Base-by-base conservation (phyloP, 37 sponge, comb jelly and placozoan genomes). In the Ephydatia muelleri region DNA sequence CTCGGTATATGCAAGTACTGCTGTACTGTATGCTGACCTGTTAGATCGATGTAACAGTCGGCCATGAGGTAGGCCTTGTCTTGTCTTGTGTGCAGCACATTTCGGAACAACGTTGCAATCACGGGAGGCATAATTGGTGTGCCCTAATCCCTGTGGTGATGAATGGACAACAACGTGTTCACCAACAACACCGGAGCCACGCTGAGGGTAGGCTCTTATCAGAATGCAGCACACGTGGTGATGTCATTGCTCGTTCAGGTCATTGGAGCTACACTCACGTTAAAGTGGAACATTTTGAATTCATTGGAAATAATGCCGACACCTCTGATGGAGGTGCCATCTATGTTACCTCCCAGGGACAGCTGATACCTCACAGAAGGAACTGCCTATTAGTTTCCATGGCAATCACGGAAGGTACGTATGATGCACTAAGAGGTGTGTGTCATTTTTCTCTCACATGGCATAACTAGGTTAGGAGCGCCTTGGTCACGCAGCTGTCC, bases 331-430 rank as follows among this genome's bases (percentile, higher is more conserved):
- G 83, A 35, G 88, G 83, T 32, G 83, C 88, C 0, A 49, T 88
- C 33, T 82, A 71, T 40, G 36, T 88, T 12, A 82, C 37, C 49
- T 47, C 70, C 25, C 40, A 75, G 28, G 88, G 88, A 29, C 88
- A 88, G 64, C 29, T 88, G 12, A n/a, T 35, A 75, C 22, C 22
- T 87, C 67, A 76, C 26, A 32, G 82, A 78, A 65, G 67, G 82
- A 77, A 66, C 13, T 64, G 11, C n/a, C 72, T 34, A 30, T 71
- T 26, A 30, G 25, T 11, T 71, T 71, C 14, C 13, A 71, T 11
- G 32, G 72, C 9, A 71, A 71, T 28, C 32, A 34, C 12, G 72
- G 72, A 12, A 82, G 88, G 88, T 57, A 66, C 16, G 16, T 21
- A 19, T 14, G 1, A 1, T 1, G 12, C 16, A 57, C 12, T 57